These are phyloP conservation scores for Melanitta fusca DNA, from an alignment of 2,797 vertebrate genomes.

Conservation along the genomic window DNA sequence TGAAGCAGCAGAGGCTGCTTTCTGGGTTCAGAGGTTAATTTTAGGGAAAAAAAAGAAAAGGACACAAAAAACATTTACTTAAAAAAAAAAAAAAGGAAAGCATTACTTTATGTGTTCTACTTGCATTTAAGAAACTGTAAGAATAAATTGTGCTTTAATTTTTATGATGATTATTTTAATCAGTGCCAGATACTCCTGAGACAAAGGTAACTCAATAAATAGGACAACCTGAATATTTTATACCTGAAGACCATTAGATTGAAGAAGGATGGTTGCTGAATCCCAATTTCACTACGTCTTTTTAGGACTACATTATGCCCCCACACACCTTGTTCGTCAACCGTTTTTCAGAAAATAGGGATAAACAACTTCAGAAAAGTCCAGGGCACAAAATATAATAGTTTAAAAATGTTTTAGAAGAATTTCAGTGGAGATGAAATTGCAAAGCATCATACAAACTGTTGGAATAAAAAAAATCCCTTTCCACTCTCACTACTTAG, in stretches of 20 bases:
- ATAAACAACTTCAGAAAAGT: neutral
- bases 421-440: neutral
- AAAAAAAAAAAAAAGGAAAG: neutral
- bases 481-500: conserved; percentile 34
- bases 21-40: neutral
- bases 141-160: neutral
- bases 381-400: neutral
- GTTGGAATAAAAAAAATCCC: conserved; percentile 10
- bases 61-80: no score
- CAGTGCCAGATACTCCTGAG: neutral
- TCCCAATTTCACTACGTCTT: neutral
- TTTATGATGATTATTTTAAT: neutral
- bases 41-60: neutral
- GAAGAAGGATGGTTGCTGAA: neutral
- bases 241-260: neutral
- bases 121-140: neutral
- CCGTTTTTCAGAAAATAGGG: neutral
- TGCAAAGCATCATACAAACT: neutral
- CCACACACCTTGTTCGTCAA: neutral
- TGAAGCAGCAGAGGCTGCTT: rapidly evolving
- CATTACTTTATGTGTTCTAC: neutral
- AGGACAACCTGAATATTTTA: neutral
- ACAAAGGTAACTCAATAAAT: neutral
- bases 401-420: neutral
- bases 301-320: neutral